Conservation (phyloP, 2,113 vertebrate species). For the pig (Sus scrofa) region T2T-Sscrofa CM000812.6:288423001-288423500, state of each 20-base stretch:
- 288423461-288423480: background rate
- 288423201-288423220: rapidly evolving
- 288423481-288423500: background rate
- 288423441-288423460: rapidly evolving
- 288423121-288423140: conserved; percentile 53
- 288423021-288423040: conserved; percentile 27
- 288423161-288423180: conserved; percentile 31
- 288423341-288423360: background rate
- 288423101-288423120: background rate
- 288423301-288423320: rapidly evolving
- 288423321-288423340: background rate
- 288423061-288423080: rapidly evolving
- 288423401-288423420: background rate
- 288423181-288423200: background rate
- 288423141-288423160: conserved; percentile 66
- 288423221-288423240: background rate
- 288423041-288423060: background rate
- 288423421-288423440: background rate
- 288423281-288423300: background rate
- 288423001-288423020: conserved; percentile 81
- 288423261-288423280: rapidly evolving
- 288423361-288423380: background rate
- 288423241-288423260: background rate
- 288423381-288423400: background rate
- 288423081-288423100: background rate